These are phyloP conservation scores for Glareola pratincola DNA, from an alignment of 2,113 vertebrate species.

Conservation along the genomic window DNA sequence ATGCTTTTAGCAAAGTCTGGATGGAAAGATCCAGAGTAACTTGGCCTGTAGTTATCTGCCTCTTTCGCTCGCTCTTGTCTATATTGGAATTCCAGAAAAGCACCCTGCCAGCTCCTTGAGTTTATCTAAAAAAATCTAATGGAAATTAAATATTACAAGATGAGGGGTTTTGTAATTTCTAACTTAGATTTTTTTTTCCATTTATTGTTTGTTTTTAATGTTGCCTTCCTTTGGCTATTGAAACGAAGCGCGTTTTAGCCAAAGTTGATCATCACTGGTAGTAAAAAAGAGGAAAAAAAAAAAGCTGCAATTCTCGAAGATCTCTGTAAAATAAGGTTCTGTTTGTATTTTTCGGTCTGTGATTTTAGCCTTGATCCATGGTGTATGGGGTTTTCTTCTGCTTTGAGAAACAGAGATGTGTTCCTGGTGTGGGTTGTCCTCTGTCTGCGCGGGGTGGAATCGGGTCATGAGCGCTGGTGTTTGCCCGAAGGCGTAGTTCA, in stretches of 20 bases:
- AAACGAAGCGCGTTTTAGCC: neutral
- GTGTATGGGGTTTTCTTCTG: neutral
- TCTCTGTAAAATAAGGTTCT: neutral
- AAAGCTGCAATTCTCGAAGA: neutral
- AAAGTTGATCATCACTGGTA: neutral
- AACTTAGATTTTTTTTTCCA: neutral
- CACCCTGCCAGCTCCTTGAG: neutral
- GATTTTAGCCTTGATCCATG: neutral
- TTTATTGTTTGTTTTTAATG: neutral
- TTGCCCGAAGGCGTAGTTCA: neutral
- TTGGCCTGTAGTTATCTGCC: neutral
- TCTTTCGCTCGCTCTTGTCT: neutral
- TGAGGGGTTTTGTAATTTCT: neutral
- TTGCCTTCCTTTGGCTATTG: neutral
- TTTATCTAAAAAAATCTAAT: neutral
- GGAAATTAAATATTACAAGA: neutral
- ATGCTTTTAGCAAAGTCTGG: neutral
- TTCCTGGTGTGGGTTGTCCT: neutral
- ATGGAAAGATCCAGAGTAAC: neutral
- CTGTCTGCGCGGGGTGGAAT: neutral
- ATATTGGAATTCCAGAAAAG: neutral
- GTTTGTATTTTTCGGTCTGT: rapidly evolving
- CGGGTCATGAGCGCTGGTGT: neutral
- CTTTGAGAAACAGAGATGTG: neutral
- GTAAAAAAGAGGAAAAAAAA: no score